A percentile compares a stretch with the other conserved stretches of the same genome.
phyloP scores from a whole-genome alignment of 2,797 vertebrate genomes.

The Phrynocephalus guinanensis region DNA sequence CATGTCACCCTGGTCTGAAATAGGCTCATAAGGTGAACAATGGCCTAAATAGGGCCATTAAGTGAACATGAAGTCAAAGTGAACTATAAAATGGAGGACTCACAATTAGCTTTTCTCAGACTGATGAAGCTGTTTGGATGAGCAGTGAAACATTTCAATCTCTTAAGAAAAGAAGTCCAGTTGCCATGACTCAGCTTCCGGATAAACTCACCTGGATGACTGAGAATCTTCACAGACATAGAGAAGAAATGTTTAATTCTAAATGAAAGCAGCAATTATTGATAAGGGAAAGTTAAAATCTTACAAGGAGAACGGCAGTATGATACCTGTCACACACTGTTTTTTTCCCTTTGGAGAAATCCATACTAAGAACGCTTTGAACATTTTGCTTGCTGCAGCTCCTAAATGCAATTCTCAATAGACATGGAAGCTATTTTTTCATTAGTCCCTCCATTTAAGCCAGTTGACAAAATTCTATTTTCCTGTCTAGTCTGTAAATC shows the following conservation, averaged over 20 bases:
- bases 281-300: conserved; percentile 14
- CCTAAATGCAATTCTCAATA: not conserved
- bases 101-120: too few species aligned
- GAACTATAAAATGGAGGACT: too few species aligned
- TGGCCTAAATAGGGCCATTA: too few species aligned
- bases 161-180: too few species aligned
- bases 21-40: too few species aligned
- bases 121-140: too few species aligned
- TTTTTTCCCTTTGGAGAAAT: not conserved
- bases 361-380: not conserved
- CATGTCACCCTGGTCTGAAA: too few species aligned
- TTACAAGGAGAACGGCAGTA: not conserved
- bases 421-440: not conserved
- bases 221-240: too few species aligned
- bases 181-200: too few species aligned
- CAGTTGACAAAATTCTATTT: not conserved
- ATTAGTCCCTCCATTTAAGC: not conserved
- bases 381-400: not conserved
- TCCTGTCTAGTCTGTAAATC: not conserved
- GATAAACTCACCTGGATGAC: too few species aligned
- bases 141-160: too few species aligned
- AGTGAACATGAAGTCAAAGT: too few species aligned
- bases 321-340: not conserved
- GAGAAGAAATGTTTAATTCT: conserved; percentile 30
- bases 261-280: conserved; percentile 32